Percentiles rank a stretch among this genome's conserved stretches.
Evolutionary conservation across 2,113 vertebrate species (phyloP).

Genomic region (Drymodes brunneopygia): DNA sequence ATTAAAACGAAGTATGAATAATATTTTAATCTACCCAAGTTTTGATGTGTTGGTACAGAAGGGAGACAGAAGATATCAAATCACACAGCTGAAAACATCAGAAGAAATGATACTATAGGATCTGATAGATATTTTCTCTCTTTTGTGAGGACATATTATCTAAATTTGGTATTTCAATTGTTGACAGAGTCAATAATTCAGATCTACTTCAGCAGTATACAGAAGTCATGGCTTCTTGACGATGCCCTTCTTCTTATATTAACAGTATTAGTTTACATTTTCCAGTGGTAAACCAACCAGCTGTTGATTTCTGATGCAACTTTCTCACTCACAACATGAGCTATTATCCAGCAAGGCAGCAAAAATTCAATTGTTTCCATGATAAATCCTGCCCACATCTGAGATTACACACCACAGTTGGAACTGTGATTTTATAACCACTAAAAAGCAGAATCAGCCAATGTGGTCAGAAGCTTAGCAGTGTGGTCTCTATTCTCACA

Average conservation of each 20-base stretch:
- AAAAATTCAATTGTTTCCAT: slow-evolving; percentile 6
- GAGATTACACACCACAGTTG: neutral
- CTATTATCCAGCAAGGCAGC: neutral
- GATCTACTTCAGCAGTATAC: neutral
- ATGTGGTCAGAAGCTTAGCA: neutral
- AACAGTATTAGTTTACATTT: neutral
- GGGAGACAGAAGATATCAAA: neutral
- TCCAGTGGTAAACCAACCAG: neutral
- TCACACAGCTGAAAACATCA: neutral
- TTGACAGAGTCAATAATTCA: neutral
- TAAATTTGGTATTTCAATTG: neutral
- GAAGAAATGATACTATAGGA: neutral
- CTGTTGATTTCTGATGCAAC: neutral
- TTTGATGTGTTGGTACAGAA: neutral
- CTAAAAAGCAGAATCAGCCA: neutral
- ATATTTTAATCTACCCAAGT: neutral
- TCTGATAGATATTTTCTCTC: neutral
- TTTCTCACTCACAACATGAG: neutral
- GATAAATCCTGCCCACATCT: neutral
- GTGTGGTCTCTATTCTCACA: neutral
- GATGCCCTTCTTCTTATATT: neutral
- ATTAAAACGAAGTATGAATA: neutral
- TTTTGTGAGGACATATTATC: neutral
- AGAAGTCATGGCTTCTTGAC: neutral
- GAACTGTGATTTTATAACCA: neutral